Base-by-base conservation (phyloP, 2,113 vertebrate genomes). In the Helogale parvula region DNA sequence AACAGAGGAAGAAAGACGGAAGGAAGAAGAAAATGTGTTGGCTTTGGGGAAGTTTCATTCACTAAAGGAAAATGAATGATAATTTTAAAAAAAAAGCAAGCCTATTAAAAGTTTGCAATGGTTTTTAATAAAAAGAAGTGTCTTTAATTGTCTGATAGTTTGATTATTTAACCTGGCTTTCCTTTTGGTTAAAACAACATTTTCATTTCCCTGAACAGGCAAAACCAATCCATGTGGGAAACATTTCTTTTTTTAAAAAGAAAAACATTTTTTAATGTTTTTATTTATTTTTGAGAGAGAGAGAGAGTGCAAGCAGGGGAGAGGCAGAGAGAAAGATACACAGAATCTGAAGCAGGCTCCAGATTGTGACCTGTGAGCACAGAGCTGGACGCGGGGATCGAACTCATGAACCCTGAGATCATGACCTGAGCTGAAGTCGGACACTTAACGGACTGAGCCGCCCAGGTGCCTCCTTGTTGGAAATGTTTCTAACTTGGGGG, bases 61-160 rank as follows among this genome's bases (percentile, higher is more conserved):
- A 6, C 29, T 84, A 74, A 92, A 82, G 31, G 47, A 21, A 76
- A 82, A 87, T 35, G 9, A 74, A 41, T 35, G 35, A 25, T 25
- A 10, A 10, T 47, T 47, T 5, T 5, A 65, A 65, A 29, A 74
- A 33, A 84, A 35, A 74, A 85, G 1, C 50, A 31, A 80, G 52
- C 33, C 29, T 80, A 79, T 52, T 77, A 38, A 79, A 90, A 81
- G 47, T 77, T 13, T 41, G n/a, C 21, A 63, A 47, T 50, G 38
- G 38, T 45, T 88, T 94, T 89, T 82, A 95, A 93, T 76, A 21
- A 80, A 88, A 88, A 74, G 27, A 83, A 81, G 15, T 47, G 13
- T 31, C 72, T 79, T 93, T 33, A 50, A 93, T 90, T 76, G 33
- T 93, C 31, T 57, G 38, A 50, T 63, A 21, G 16, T 68, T 84